These are phyloP conservation scores for Onychostruthus taczanowskii DNA, from an alignment of 2,113 vertebrate genomes.

Conservation along the genomic window DNA sequence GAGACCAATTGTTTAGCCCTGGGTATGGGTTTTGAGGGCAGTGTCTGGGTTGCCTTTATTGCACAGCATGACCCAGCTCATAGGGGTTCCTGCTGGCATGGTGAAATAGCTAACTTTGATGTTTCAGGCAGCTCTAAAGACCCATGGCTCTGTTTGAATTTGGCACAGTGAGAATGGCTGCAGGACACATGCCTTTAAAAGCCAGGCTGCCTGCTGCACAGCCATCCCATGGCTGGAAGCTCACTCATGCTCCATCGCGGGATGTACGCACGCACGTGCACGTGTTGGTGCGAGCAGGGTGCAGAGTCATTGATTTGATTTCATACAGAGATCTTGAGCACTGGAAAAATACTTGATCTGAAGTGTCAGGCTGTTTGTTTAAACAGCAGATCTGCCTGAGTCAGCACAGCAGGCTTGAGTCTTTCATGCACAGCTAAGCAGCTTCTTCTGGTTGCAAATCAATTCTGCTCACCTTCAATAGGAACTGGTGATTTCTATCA, in stretches of 20 bases:
- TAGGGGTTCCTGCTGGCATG: rapidly evolving
- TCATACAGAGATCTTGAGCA: background rate
- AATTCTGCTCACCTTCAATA: background rate
- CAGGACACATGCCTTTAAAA: background rate
- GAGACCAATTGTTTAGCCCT: rapidly evolving
- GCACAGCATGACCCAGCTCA: rapidly evolving
- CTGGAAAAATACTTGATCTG: background rate
- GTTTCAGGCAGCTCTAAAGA: background rate
- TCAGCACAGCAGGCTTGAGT: background rate
- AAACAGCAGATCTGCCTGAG: background rate
- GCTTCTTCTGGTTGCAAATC: background rate
- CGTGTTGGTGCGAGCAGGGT: rapidly evolving
- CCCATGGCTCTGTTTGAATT: background rate
- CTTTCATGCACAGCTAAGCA: conserved; percentile 1
- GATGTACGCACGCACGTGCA: rapidly evolving
- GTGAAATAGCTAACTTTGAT: background rate
- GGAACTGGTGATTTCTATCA: background rate
- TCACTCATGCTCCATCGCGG: rapidly evolving
- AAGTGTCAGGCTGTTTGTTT: background rate
- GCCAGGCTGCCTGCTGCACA: background rate
- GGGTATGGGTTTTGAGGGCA: background rate
- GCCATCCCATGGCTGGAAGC: rapidly evolving
- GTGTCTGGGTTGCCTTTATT: rapidly evolving
- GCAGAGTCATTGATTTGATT: background rate
- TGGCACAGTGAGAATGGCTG: rapidly evolving